Conservation (phyloP, 2,797 vertebrate species). For the Crenuchus spilurus region DNA sequence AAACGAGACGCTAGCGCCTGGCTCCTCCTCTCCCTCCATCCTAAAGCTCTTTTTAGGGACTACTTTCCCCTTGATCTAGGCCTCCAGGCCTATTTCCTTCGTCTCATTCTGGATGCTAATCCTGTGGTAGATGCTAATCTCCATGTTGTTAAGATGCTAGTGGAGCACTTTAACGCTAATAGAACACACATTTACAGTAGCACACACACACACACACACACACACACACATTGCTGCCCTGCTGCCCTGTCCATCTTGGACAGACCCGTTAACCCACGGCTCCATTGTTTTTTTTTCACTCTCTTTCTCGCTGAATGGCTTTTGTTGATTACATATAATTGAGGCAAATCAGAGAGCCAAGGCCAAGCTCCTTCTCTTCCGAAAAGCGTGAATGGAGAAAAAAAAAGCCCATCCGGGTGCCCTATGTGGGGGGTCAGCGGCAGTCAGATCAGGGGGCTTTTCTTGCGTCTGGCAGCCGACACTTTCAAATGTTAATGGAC, state of each 20-base stretch:
- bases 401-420: constrained; percentile 67
- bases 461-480: constrained; percentile 87
- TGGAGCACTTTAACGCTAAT: constrained; percentile 34
- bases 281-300: constrained; percentile 68
- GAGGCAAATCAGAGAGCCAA: constrained; percentile 66
- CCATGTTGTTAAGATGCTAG: neutral
- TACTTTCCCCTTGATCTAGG: neutral
- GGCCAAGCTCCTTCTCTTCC: constrained; percentile 60
- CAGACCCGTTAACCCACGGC: constrained; percentile 61
- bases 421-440: constrained; percentile 72
- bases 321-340: constrained; percentile 78
- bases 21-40: constrained; percentile 46
- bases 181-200: constrained; percentile 54
- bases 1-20: constrained; percentile 49
- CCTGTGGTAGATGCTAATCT: neutral
- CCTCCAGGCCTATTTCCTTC: neutral
- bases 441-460: constrained; percentile 82
- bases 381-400: constrained; percentile 59
- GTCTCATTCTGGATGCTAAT: neutral
- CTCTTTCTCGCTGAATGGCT: constrained; percentile 54
- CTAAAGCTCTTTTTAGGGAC: neutral
- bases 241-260: constrained; percentile 57
- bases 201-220: neutral
- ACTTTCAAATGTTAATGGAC: constrained; percentile 92
- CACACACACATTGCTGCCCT: constrained; percentile 38